Percentiles rank a stretch among this genome's conserved stretches.
Conservation (phyloP, 2,888 invertebrate genomes). For the Norana najaformis region DNA sequence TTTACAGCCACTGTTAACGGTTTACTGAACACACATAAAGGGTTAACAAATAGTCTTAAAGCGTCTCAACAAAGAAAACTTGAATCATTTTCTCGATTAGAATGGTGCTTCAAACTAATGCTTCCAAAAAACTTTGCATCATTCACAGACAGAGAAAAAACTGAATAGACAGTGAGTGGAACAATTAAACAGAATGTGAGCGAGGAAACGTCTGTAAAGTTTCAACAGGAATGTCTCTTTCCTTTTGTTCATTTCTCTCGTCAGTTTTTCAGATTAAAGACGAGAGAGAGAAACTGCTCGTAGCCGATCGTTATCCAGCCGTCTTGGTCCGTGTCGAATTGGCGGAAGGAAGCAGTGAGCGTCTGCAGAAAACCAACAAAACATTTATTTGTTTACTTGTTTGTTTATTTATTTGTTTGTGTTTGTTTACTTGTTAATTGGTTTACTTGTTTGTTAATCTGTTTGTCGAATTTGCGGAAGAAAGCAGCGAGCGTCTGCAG, state of each 20-base stretch:
- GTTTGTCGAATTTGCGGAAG: constrained; percentile 85
- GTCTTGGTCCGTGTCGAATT: constrained; percentile 86
- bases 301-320: constrained; percentile 94
- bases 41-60: too few relatives aligned
- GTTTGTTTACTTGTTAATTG: too few relatives aligned
- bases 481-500: constrained; percentile 76
- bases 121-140: neutral
- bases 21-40: too few relatives aligned
- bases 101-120: too few relatives aligned
- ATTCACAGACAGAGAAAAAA: neutral
- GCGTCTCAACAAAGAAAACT: too few relatives aligned
- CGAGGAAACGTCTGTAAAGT: neutral
- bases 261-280: constrained; percentile 64
- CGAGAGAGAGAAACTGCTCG: constrained; percentile 92
- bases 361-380: constrained; percentile 63
- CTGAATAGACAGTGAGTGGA: neutral
- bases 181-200: neutral
- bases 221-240: neutral
- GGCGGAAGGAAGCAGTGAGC: constrained; percentile 82
- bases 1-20: too few relatives aligned
- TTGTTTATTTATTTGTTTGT: too few relatives aligned
- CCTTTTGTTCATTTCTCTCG: neutral
- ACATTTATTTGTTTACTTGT: too few relatives aligned
- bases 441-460: too few relatives aligned
- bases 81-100: too few relatives aligned